Evolutionary conservation across 2,888 invertebrate genomes (phyloP), one percentile per base, ranked within the genome.

Genomic region (Galeopsomyia nigrocyanea): DNA sequence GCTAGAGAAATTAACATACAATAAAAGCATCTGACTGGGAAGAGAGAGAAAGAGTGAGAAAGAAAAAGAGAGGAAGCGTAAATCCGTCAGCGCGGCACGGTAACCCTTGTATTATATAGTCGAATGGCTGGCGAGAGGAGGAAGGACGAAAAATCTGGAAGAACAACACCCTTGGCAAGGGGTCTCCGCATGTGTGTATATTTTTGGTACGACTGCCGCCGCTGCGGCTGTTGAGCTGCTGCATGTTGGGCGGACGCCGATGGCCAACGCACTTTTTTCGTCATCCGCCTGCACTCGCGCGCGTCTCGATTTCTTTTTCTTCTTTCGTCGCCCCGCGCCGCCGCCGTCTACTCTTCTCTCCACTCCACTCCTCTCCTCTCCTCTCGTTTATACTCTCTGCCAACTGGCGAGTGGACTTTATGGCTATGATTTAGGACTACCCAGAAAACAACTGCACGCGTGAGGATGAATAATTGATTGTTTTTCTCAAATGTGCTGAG

Each of bases 141-240:
- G 65, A 72, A 77, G 74, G 68, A 81, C 82, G 81, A 83, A 80
- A 80, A 75, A 80, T 78, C 78, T 75, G 80, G 39, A 39, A 39
- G 39, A 39, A 39, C 39, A 82, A 82, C 82, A 85, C 84, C 86
- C 86, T 85, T 82, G 81, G 82, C 83, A 83, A 85, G 84, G 85
- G 86, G 83, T 83, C 84, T 78, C 51, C 55, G 46, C n/a, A 39
- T 39, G 39, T n/a, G 3, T 21, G 65, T 64, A 60, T 74, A 71
- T 71, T 74, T 74, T 74, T 64, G 78, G 71, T 62, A 22, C 70
- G 46, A 58, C 47, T 53, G 57, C 57, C 14, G 55, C 39, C 62
- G 57, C 21, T 31, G 49, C 39, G 46, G 10, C 22, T 16, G 26
- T 5, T 76, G 74, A 77, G 82, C 63, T 82, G 82, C 79, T 77